These are phyloP conservation scores for Dasyprocta punctata DNA, from an alignment of 2,113 vertebrate species.

Conservation along the genomic window DNA sequence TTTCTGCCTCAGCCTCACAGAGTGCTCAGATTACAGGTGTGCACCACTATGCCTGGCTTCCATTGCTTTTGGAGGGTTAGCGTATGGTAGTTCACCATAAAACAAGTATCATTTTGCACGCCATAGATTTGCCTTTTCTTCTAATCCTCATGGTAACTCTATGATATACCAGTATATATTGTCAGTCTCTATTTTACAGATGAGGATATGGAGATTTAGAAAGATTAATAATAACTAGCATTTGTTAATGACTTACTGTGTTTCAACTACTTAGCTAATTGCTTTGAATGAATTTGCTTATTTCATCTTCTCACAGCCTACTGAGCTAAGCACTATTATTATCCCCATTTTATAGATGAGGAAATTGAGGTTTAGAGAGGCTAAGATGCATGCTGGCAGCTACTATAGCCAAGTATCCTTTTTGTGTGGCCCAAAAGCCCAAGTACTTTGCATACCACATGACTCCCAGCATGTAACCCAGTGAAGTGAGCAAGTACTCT, in stretches of 20 bases:
- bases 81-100: neutral
- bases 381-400: neutral
- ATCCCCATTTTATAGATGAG: constrained; percentile 64
- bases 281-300: constrained; percentile 53
- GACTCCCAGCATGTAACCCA: neutral
- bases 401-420: neutral
- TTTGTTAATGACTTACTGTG: constrained; percentile 39
- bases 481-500: neutral
- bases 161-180: neutral
- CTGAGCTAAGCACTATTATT: constrained; percentile 43
- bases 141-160: neutral
- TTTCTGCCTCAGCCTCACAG: neutral
- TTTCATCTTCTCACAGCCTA: constrained; percentile 39
- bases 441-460: neutral
- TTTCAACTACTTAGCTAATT: constrained; percentile 35
- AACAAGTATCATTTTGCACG: neutral
- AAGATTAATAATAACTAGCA: constrained; percentile 50
- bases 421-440: neutral
- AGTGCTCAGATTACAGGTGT: neutral
- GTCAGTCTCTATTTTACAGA: constrained; percentile 24
- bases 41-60: too few relatives aligned
- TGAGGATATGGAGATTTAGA: neutral
- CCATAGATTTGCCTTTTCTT: neutral
- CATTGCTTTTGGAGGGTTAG: neutral
- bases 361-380: constrained; percentile 32